Evolutionary conservation across 2,888 invertebrate species (phyloP).

Genomic region (Drosophila ezoana): DNA sequence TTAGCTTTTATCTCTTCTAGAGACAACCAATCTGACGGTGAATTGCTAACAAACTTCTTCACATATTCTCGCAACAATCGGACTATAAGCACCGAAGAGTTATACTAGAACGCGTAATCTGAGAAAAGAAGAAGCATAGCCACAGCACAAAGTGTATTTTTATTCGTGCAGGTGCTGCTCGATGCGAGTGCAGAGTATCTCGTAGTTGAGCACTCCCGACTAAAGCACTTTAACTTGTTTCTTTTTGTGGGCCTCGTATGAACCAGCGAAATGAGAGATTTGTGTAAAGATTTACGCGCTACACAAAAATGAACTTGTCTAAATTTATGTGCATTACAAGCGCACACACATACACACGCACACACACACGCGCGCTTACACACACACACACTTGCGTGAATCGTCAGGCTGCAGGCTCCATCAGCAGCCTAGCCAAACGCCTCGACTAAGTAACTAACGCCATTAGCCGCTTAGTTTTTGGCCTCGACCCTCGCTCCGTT

Average conservation of each 20-base stretch:
- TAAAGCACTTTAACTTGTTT: not conserved
- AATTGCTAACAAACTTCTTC: no score
- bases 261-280: conserved; percentile 70
- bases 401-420: not conserved
- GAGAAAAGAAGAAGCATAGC: no score
- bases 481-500: not conserved
- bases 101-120: no score
- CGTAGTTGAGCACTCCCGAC: not conserved
- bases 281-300: conserved; percentile 72
- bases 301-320: conserved; percentile 71
- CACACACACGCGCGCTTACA: conserved; percentile 4
- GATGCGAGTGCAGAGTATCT: not conserved
- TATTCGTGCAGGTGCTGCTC: no score
- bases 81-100: no score
- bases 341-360: conserved; percentile 21
- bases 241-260: conserved; percentile 8
- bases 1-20: no score
- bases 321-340: conserved; percentile 71
- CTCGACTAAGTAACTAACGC: conserved; percentile 66
- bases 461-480: conserved; percentile 66
- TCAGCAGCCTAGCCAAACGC: conserved; percentile 8
- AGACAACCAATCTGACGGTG: no score
- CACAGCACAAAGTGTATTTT: no score
- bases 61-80: no score
- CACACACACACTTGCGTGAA: not conserved